Percentiles rank a stretch among this genome's conserved stretches.
phyloP scores from a whole-genome alignment of 2,113 vertebrate genomes.

The Syrrhaptes paradoxus region DNA sequence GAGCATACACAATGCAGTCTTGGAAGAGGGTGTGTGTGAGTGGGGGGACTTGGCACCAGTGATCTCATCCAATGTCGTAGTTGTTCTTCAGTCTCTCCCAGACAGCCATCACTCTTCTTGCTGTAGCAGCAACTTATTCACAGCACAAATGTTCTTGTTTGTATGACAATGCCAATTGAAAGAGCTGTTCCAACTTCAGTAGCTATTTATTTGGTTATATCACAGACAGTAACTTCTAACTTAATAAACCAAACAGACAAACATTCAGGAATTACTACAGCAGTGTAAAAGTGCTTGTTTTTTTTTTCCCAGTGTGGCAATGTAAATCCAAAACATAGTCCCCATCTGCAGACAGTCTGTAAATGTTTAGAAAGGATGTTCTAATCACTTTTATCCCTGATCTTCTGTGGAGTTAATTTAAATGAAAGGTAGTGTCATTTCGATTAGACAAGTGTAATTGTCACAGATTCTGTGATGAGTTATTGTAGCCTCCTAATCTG shows the following conservation, averaged over 20 bases:
- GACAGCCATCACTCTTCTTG: neutral
- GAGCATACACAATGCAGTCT: neutral
- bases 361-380: neutral
- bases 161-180: conserved; percentile 16
- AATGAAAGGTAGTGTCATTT: neutral
- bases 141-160: conserved; percentile 24
- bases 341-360: neutral
- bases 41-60: neutral
- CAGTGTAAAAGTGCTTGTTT: neutral
- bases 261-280: neutral
- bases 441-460: neutral
- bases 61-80: neutral
- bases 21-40: neutral
- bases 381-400: neutral
- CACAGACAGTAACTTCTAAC: conserved; percentile 35
- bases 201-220: conserved; percentile 40
- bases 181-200: conserved; percentile 22
- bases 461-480: fast-evolving
- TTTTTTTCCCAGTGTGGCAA: neutral
- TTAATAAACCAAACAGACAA: conserved; percentile 51
- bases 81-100: conserved; percentile 25
- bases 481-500: neutral
- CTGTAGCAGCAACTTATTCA: conserved; percentile 26
- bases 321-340: neutral
- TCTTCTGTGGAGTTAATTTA: neutral